phyloP scores from a whole-genome alignment of 2,888 invertebrate species.

The Watsonalla binaria region DNA sequence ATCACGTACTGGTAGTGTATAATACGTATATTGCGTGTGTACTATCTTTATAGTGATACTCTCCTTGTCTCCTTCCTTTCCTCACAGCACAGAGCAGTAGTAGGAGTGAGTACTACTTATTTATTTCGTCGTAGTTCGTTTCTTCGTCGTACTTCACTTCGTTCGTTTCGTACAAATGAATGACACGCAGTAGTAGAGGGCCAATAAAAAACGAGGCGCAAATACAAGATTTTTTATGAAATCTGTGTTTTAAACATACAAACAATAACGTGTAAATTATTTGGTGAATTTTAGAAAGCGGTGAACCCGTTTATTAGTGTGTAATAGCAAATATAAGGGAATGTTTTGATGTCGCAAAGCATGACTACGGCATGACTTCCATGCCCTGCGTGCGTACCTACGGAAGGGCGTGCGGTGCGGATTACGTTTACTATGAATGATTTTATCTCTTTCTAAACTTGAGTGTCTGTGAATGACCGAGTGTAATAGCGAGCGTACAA shows the following conservation, averaged over 20 bases:
- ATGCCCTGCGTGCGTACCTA: slow-evolving; percentile 76
- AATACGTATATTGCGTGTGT: too few species aligned
- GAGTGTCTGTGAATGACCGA: slow-evolving; percentile 77
- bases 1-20: too few species aligned
- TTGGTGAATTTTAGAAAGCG: slow-evolving; percentile 36
- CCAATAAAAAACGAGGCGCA: slow-evolving; percentile 74
- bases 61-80: background rate
- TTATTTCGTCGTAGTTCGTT: too few species aligned
- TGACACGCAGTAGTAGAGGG: slow-evolving; percentile 75
- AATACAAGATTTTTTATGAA: slow-evolving; percentile 63
- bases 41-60: too few species aligned
- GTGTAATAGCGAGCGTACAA: slow-evolving; percentile 74
- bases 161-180: slow-evolving; percentile 53
- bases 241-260: slow-evolving; percentile 54
- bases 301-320: slow-evolving; percentile 39
- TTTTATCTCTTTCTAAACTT: slow-evolving; percentile 78
- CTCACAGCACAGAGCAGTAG: background rate
- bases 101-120: slow-evolving; percentile 38
- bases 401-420: slow-evolving; percentile 69
- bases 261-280: slow-evolving; percentile 48
- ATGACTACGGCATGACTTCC: slow-evolving; percentile 76
- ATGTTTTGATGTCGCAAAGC: slow-evolving; percentile 72
- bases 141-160: slow-evolving; percentile 38
- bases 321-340: slow-evolving; percentile 40
- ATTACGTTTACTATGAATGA: slow-evolving; percentile 79